phyloP scores from a whole-genome alignment of 2,797 vertebrate species.

The Gadopsis marmoratus region DNA sequence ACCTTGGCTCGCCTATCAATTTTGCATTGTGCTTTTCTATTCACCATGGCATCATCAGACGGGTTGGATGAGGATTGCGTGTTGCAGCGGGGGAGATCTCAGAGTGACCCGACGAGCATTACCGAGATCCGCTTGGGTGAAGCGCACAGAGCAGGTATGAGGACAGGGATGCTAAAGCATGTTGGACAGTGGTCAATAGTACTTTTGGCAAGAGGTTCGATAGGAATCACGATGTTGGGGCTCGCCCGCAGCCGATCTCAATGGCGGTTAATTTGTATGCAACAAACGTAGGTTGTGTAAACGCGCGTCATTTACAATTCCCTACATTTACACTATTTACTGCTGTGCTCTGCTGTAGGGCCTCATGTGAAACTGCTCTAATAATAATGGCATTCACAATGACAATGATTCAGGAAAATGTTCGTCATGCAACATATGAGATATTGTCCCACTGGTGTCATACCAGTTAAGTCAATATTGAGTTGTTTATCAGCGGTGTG shows the following conservation, averaged over 20 bases:
- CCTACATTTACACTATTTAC: background rate
- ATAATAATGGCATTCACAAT: conserved; percentile 12
- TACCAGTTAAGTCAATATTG: background rate
- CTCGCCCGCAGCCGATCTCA: conserved; percentile 18
- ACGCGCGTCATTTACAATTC: conserved; percentile 60
- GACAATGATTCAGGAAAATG: background rate
- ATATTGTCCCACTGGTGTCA: conserved; percentile 42
- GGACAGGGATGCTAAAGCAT: background rate
- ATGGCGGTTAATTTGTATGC: conserved; percentile 48
- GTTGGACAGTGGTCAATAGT: conserved; percentile 28
- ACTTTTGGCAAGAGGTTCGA: conserved; percentile 4
- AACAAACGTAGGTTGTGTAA: conserved; percentile 50
- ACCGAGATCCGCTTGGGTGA: conserved; percentile 87
- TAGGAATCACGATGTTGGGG: background rate
- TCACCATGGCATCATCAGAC: conserved; percentile 91
- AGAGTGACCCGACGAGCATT: conserved; percentile 97
- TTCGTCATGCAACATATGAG: conserved; percentile 1
- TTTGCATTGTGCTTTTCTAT: conserved; percentile 3
- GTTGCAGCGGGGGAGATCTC: conserved; percentile 91
- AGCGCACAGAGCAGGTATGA: conserved; percentile 88
- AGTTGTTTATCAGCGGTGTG: background rate
- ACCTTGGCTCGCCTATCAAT: conserved; percentile 77
- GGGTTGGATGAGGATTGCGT: conserved; percentile 88
- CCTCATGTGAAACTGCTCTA: background rate
- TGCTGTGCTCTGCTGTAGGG: conserved; percentile 31